phyloP scores from a whole-genome alignment of 1,140 invertebrate species.

The Bombus affinis region DNA sequence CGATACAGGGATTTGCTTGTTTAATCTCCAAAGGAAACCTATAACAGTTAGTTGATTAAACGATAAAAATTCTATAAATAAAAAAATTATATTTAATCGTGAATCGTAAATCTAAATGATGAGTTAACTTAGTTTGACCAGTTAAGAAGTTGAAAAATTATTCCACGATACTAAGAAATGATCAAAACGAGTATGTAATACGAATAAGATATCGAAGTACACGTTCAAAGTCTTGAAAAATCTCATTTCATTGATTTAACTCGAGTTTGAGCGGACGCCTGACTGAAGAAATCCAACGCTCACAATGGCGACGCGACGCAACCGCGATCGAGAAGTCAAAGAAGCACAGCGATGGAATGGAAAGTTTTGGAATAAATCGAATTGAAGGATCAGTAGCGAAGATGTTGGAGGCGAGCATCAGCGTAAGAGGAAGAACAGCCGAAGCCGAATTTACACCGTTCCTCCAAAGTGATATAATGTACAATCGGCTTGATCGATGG shows the following conservation, averaged over 20 bases:
- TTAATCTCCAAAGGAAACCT: not conserved
- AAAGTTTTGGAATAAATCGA: slow-evolving; percentile 71
- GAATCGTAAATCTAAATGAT: not conserved
- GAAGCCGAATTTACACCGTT: too few species aligned
- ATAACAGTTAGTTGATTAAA: not conserved
- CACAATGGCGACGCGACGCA: not conserved
- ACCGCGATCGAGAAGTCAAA: too few species aligned
- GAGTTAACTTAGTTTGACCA: too few species aligned
- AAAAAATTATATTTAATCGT: not conserved
- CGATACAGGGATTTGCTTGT: not conserved
- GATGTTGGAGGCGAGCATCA: slow-evolving; percentile 21
- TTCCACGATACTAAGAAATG: too few species aligned
- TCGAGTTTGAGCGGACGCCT: not conserved
- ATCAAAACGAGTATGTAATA: not conserved
- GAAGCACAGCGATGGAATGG: not conserved
- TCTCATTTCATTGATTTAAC: not conserved
- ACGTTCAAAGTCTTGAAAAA: not conserved
- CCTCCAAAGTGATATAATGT: too few species aligned
- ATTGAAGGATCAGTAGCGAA: slow-evolving; percentile 39
- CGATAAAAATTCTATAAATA: not conserved
- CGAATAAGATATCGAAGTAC: not conserved
- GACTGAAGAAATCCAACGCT: not conserved
- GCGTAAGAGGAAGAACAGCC: not conserved
- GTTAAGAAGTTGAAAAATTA: too few species aligned
- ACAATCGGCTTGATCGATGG: slow-evolving; percentile 16